Evolutionary conservation across 2,797 vertebrate species (phyloP).

Genomic region (Nyctibius grandis): DNA sequence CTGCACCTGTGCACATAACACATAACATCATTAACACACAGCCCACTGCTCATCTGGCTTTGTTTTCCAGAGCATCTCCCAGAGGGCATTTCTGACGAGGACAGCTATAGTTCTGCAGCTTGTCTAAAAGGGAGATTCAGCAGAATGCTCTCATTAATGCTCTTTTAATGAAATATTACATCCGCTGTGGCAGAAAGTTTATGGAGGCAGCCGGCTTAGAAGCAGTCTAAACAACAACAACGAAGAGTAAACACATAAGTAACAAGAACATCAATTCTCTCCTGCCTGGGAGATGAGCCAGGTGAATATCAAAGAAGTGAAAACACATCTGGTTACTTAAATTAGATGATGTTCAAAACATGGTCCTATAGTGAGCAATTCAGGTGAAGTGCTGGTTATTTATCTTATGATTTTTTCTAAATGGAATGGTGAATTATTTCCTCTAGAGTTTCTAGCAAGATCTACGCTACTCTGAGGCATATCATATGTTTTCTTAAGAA

Average conservation of each 20-base stretch:
- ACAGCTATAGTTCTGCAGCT: neutral
- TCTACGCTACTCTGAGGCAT: neutral
- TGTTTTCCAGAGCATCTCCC: neutral
- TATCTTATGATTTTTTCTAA: conserved; percentile 28
- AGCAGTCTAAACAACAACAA: neutral
- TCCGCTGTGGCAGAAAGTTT: neutral
- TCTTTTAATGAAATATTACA: conserved; percentile 47
- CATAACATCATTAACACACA: neutral
- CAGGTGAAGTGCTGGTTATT: conserved; percentile 25
- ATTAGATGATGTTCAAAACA: conserved; percentile 38
- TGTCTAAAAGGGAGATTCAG: neutral
- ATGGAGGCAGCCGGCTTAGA: neutral
- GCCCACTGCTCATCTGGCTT: neutral
- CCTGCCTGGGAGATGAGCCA: neutral
- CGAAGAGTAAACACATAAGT: conserved; percentile 9
- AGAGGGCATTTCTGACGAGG: neutral
- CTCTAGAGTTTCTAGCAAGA: neutral
- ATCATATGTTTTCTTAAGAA: neutral
- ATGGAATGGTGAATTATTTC: conserved; percentile 31
- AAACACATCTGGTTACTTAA: conserved; percentile 5
- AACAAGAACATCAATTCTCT: neutral
- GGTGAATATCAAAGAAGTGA: neutral
- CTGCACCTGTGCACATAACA: neutral
- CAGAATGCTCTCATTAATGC: neutral
- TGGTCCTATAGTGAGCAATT: conserved; percentile 9